These are phyloP conservation scores for Marisa cornuarietis DNA, from an alignment of 1,140 invertebrate species.

Conservation along the genomic window DNA sequence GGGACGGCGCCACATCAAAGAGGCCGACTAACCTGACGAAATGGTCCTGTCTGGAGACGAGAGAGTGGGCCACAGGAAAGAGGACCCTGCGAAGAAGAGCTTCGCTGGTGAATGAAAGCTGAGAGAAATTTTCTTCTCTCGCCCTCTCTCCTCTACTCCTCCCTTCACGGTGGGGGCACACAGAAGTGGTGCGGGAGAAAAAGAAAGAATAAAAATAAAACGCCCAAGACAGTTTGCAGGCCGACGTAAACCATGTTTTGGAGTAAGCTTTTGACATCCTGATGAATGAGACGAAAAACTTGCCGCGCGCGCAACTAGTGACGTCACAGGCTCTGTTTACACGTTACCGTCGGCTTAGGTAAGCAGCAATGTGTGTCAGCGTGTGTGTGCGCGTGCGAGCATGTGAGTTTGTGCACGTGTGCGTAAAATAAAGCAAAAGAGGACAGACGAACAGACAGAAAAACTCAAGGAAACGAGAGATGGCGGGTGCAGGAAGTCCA, in stretches of 20 bases:
- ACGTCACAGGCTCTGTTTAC: too few relatives aligned
- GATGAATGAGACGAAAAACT: too few relatives aligned
- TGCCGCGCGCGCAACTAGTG: too few relatives aligned
- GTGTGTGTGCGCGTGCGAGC: background rate
- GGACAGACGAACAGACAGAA: background rate
- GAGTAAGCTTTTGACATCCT: too few relatives aligned
- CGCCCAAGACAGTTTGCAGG: too few relatives aligned
- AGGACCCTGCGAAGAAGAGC: background rate
- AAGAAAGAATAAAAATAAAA: too few relatives aligned
- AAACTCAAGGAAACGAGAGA: background rate
- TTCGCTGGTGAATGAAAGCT: too few relatives aligned
- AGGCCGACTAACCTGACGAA: background rate
- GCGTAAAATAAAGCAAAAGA: background rate
- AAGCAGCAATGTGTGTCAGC: background rate
- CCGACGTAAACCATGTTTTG: too few relatives aligned
- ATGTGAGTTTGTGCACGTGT: background rate
- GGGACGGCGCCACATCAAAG: constrained; percentile 16
- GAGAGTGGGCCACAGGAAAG: background rate
- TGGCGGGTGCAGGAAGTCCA: background rate
- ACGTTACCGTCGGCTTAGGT: background rate
- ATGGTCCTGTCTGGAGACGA: background rate
- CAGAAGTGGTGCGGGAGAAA: too few relatives aligned
- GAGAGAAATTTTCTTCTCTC: too few relatives aligned
- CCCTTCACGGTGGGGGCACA: too few relatives aligned
- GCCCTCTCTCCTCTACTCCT: too few relatives aligned